Evolutionary conservation across 2,888 invertebrate species (phyloP), one percentile per base, ranked within the genome.

Genomic region (Cephonodes hylas): DNA sequence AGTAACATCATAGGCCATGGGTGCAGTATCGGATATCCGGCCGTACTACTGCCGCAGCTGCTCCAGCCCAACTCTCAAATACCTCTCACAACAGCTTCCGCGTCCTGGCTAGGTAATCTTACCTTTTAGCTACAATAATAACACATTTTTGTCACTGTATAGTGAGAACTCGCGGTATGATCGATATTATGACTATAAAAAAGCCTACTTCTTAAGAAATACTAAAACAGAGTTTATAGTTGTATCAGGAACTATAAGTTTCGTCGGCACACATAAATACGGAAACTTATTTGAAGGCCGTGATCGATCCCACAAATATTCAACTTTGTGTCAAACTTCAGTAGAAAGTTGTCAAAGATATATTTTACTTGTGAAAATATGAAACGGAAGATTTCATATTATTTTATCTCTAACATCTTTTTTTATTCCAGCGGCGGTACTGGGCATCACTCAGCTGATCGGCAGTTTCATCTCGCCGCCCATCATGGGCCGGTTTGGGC

Each of bases 31-130:
- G 95, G 94, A 0, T 94, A 91, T 75, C 93, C 94, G 0, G 94
- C 94, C 0, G 88, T 94, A 20, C 75, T 94, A 42, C 75, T 95
- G 53, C 94, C 94, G 0, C 94, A 94, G 73, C 84, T 95, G 15
- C 76, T 82, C 61, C 61, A 69, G 1, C 67, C 75, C 0, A 75
- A 77, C 53, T 81, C 88, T 0, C 65, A 69, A 2, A 84, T 93
- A 42, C 73, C 69, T 0, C 79, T 93, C 6, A 84, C 63, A 10
- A 56, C 79, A 0, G 74, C 80, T 20, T 80, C 87, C 1, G 89
- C 88, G 0, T 93, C 94, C 20, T 94, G 94, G 94, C 91, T 94
- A 69, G 94, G 91, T 90, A 66, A 76, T 25, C 25, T 48, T 20
- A 18, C 7, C 8, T 7, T 3, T 42, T n/a, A 15, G 2, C 6